Percentiles rank a stretch among this genome's conserved stretches.
phyloP scores from a whole-genome alignment of 2,797 vertebrate genomes.

The Sebastes kiyomatsui region DNA sequence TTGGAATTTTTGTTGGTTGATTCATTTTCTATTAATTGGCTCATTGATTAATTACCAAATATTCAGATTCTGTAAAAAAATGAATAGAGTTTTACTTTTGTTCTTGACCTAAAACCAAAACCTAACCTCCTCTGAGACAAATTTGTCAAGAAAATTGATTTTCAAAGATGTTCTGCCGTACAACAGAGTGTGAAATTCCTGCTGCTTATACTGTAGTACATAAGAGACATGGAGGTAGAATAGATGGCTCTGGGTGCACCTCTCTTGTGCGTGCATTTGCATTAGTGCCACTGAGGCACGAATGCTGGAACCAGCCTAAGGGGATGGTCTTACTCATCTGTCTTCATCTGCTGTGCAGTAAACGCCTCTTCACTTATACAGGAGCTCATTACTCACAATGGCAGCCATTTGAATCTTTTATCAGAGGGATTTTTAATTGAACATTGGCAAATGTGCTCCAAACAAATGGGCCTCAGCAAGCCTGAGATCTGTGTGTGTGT shows the following conservation, averaged over 20 bases:
- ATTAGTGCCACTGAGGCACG: slow-evolving; percentile 65
- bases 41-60: no score
- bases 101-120: not conserved
- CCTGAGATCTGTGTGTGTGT: slow-evolving; percentile 35
- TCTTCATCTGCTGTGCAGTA: slow-evolving; percentile 79
- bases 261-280: slow-evolving; percentile 53
- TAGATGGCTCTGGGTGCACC: slow-evolving; percentile 26
- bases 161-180: not conserved
- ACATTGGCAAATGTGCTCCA: slow-evolving; percentile 75
- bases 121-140: not conserved
- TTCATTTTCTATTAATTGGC: accelerated
- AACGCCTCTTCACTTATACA: slow-evolving; percentile 80
- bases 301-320: slow-evolving; percentile 60
- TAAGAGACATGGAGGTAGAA: not conserved
- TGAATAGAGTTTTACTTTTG: not conserved
- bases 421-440: slow-evolving; percentile 80
- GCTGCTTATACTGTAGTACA: not conserved
- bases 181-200: not conserved
- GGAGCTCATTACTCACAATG: slow-evolving; percentile 81
- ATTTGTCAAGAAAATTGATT: not conserved
- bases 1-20: no score
- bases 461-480: slow-evolving; percentile 69
- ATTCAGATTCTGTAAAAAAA: no score
- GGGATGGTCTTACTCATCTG: slow-evolving; percentile 71
- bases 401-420: slow-evolving; percentile 81